phyloP scores from a whole-genome alignment of 1,140 invertebrate genomes.

The Drosophila eugracilis region DNA sequence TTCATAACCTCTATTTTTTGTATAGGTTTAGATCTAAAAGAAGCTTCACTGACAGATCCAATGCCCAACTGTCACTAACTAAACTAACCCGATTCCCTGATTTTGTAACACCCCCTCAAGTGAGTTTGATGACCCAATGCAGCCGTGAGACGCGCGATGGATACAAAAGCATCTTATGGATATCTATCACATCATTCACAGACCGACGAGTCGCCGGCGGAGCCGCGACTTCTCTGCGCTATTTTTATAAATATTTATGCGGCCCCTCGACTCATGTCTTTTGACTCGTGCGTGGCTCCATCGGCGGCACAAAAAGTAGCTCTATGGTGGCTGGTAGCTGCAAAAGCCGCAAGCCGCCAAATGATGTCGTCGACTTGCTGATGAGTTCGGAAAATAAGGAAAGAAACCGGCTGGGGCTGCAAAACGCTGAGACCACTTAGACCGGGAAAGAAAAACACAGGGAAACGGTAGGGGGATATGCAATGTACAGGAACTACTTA shows the following conservation, averaged over 20 bases:
- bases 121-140: constrained; percentile 18
- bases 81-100: not conserved
- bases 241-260: constrained; percentile 81
- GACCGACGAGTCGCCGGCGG: constrained; percentile 9
- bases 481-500: no score
- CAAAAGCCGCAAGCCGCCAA: constrained; percentile 56
- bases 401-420: constrained; percentile 33
- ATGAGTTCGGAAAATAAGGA: constrained; percentile 80
- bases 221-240: constrained; percentile 49
- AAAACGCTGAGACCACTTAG: constrained; percentile 62
- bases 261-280: constrained; percentile 33
- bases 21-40: no score
- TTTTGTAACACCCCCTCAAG: constrained; percentile 12
- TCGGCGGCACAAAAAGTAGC: constrained; percentile 12
- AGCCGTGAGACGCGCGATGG: constrained; percentile 3
- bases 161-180: constrained; percentile 31
- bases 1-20: no score
- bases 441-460: constrained; percentile 20
- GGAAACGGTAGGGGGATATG: not conserved
- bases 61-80: not conserved
- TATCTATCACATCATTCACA: constrained; percentile 65
- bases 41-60: no score
- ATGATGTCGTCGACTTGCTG: constrained; percentile 77
- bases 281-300: constrained; percentile 23
- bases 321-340: not conserved